Evolutionary conservation across 2,797 vertebrate genomes (phyloP).

Genomic region (Sebastes trivittatus): DNA sequence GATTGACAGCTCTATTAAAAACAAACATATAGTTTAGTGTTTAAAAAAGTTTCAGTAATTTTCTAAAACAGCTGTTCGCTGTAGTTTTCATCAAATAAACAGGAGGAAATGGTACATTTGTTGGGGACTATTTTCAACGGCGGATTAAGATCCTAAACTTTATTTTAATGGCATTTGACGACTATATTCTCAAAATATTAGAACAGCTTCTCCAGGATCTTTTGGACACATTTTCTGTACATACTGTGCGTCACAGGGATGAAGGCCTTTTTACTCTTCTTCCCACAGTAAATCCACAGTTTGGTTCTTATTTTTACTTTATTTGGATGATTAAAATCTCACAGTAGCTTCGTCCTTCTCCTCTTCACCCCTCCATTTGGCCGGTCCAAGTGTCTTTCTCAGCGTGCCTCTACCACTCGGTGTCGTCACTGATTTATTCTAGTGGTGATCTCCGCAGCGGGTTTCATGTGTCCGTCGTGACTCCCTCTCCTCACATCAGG

Average conservation of each 20-base stretch:
- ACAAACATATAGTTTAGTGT: too few relatives aligned
- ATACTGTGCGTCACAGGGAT: not conserved
- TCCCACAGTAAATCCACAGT: not conserved
- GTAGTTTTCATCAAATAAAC: too few relatives aligned
- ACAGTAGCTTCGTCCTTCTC: not conserved
- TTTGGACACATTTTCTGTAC: not conserved
- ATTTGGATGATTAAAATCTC: not conserved
- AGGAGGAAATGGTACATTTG: not conserved
- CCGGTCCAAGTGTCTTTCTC: not conserved
- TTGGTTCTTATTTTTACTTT: not conserved
- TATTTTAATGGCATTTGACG: not conserved
- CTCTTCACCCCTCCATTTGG: not conserved
- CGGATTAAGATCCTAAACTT: too few relatives aligned
- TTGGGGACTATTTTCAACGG: not conserved
- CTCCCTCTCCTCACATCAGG: not conserved
- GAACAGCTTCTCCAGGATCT: not conserved
- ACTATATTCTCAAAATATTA: not conserved
- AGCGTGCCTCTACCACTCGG: not conserved
- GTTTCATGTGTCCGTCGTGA: not conserved
- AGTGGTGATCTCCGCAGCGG: not conserved
- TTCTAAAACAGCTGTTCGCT: too few relatives aligned
- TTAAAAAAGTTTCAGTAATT: too few relatives aligned
- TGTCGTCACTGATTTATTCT: not conserved
- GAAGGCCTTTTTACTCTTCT: not conserved
- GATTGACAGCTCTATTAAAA: too few relatives aligned